Conservation (phyloP, 2,888 invertebrate genomes). For the Melinaea marsaeus region DNA sequence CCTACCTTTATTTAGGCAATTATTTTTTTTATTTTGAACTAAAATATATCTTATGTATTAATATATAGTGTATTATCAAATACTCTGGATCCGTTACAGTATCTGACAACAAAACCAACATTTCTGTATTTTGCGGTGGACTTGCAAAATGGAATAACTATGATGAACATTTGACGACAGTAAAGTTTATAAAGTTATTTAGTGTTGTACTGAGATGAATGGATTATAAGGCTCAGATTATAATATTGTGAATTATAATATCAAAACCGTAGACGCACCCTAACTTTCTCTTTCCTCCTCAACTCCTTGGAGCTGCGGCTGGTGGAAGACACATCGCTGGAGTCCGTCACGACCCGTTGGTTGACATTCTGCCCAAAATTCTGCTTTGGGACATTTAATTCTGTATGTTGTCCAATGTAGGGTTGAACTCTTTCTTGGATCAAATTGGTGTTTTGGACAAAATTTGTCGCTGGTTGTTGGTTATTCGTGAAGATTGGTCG, state of each 20-base stretch:
- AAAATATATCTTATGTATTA: too few relatives aligned
- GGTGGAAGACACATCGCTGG: slow-evolving; percentile 48
- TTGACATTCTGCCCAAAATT: slow-evolving; percentile 18
- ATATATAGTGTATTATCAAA: too few relatives aligned
- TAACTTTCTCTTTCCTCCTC: slow-evolving; percentile 41
- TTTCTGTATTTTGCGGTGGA: too few relatives aligned
- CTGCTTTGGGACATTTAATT: slow-evolving; percentile 8
- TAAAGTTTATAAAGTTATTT: too few relatives aligned
- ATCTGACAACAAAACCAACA: too few relatives aligned
- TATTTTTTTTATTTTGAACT: too few relatives aligned
- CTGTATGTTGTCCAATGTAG: background rate
- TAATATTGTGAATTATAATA: background rate
- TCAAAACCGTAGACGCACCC: slow-evolving; percentile 33
- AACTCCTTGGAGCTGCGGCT: slow-evolving; percentile 39
- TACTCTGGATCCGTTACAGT: too few relatives aligned
- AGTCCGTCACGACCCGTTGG: slow-evolving; percentile 27
- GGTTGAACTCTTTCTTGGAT: background rate
- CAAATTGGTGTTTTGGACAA: slow-evolving; percentile 8
- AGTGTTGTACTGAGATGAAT: too few relatives aligned
- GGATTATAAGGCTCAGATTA: background rate
- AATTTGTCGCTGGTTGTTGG: slow-evolving; percentile 13
- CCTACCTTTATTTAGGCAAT: too few relatives aligned
- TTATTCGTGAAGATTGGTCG: background rate
- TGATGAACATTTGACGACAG: too few relatives aligned
- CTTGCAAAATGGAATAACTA: too few relatives aligned